phyloP scores from a whole-genome alignment of 2,888 invertebrate species.

The Cyclophora punctaria region DNA sequence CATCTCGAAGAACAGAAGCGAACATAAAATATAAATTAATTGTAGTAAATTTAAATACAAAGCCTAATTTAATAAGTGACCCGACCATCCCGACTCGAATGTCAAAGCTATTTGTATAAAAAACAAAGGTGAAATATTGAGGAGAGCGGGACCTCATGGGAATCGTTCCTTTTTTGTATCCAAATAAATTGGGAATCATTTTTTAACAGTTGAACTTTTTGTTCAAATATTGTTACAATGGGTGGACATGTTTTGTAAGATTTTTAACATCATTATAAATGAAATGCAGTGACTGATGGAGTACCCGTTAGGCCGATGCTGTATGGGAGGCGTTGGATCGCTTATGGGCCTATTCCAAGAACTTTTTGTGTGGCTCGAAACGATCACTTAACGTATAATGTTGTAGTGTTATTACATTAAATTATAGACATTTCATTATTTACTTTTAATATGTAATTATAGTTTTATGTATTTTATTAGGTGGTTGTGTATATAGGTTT shows the following conservation, averaged over 20 bases:
- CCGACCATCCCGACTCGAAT: conserved; percentile 48
- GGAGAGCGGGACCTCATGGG: conserved; percentile 66
- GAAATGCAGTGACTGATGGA: conserved; percentile 67
- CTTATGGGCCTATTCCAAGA: conserved; percentile 30
- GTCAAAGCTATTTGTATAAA: conserved; percentile 66
- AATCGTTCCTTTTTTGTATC: conserved; percentile 63
- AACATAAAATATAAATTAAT: conserved; percentile 56
- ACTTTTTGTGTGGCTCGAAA: conserved; percentile 14
- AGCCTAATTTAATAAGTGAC: conserved; percentile 74
- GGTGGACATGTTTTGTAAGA: conserved; percentile 70
- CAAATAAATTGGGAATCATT: conserved; percentile 73
- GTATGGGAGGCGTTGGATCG: conserved; percentile 10
- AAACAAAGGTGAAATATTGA: conserved; percentile 53
- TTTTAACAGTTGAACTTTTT: conserved; percentile 54
- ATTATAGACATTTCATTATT: no score
- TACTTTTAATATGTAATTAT: no score
- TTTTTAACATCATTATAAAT: conserved; percentile 75
- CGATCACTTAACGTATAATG: conserved; percentile 1
- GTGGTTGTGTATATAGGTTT: no score
- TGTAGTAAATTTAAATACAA: conserved; percentile 69
- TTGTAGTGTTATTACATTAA: background rate
- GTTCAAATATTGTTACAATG: conserved; percentile 65
- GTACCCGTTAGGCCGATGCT: conserved; percentile 26
- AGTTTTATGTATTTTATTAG: no score
- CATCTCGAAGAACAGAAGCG: conserved; percentile 30